phyloP scores from a whole-genome alignment of 1,140 invertebrate genomes.

The Eubasilissa regina region DNA sequence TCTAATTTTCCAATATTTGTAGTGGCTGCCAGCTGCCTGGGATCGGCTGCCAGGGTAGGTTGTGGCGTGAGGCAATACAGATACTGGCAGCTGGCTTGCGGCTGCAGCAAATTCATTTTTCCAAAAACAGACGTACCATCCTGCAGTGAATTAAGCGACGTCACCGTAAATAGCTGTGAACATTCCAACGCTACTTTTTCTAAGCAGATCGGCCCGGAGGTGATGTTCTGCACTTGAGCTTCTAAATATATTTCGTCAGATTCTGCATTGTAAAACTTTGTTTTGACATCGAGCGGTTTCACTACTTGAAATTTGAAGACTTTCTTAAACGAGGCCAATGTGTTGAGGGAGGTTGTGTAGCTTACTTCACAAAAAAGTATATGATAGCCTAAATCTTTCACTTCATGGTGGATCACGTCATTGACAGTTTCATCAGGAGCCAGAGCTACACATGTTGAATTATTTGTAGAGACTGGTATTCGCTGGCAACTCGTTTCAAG shows the following conservation, averaged over 20 bases:
- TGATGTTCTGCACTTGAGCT: slow-evolving; percentile 97
- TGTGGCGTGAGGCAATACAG: slow-evolving; percentile 92
- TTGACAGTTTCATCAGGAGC: slow-evolving; percentile 90
- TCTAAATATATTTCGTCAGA: slow-evolving; percentile 98
- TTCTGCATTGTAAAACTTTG: slow-evolving; percentile 98
- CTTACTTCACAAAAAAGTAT: slow-evolving; percentile 98
- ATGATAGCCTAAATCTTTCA: slow-evolving; percentile 97
- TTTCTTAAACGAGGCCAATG: slow-evolving; percentile 88
- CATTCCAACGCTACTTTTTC: slow-evolving; percentile 95
- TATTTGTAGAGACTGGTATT: slow-evolving; percentile 80
- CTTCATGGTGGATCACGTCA: slow-evolving; percentile 97
- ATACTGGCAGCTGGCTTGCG: slow-evolving; percentile 90
- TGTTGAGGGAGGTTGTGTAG: slow-evolving; percentile 83
- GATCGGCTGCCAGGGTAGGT: slow-evolving; percentile 79
- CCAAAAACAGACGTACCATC: slow-evolving; percentile 86
- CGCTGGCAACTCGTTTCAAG: slow-evolving; percentile 93
- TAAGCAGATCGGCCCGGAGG: slow-evolving; percentile 89
- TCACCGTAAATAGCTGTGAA: slow-evolving; percentile 87
- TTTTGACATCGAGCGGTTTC: slow-evolving; percentile 98
- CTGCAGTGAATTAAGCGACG: slow-evolving; percentile 77
- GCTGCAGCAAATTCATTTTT: slow-evolving; percentile 85
- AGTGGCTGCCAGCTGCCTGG: slow-evolving; percentile 83
- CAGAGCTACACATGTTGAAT: slow-evolving; percentile 78
- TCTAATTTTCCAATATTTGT: slow-evolving; percentile 97
- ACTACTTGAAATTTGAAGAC: slow-evolving; percentile 99